Base-by-base conservation (phyloP, 2,797 vertebrate genomes). In the Rhadinocentrus ornatus region DNA sequence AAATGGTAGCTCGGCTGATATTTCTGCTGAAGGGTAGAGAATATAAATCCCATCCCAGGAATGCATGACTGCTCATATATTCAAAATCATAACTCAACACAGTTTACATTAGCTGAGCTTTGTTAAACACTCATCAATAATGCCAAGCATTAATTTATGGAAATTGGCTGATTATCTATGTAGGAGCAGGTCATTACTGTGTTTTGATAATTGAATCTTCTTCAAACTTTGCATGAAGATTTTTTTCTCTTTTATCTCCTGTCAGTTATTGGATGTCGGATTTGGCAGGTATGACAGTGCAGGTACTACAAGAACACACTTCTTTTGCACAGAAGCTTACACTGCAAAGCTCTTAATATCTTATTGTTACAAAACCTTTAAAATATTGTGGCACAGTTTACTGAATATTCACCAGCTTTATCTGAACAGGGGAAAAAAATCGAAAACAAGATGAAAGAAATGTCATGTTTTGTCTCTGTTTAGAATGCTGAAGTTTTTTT, bases 11-110 rank as follows among this genome's bases (percentile, higher is more conserved):
- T 80, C 75, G 79, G 86, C 86, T 89, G 88, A 90, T 89, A 89
- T 90, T 91, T 89, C 88, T 78, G 83, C 90, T 90, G 86, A 91
- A 89, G 87, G 85, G 81, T 73, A 61, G 71, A 73, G 84, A 87
- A 83, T 84, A 89, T 91, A 87, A 92, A 93, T 92, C 84, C 78
- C 66, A 56, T 81, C 62, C 59, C 18, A 16, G 73, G 75, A 86
- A 89, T 83, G 84, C 86, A 81, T 86, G 87, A 88, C 81, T 87
- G 67, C n/a, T 53, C 86, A 82, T 87, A 86, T 89, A 85, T 91
- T 84, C 77, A 62, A 65, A 81, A 86, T 86, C 85, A 88, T 89
- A 88, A 89, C 71, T 92, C 88, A 91, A 67, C 58, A n/a, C 66
- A 73, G 84, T 84, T 85, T 86, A 81, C 85, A 87, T 91, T 86